Evolutionary conservation across 2,797 vertebrate species (phyloP).

Genomic region (Tapera naevia): DNA sequence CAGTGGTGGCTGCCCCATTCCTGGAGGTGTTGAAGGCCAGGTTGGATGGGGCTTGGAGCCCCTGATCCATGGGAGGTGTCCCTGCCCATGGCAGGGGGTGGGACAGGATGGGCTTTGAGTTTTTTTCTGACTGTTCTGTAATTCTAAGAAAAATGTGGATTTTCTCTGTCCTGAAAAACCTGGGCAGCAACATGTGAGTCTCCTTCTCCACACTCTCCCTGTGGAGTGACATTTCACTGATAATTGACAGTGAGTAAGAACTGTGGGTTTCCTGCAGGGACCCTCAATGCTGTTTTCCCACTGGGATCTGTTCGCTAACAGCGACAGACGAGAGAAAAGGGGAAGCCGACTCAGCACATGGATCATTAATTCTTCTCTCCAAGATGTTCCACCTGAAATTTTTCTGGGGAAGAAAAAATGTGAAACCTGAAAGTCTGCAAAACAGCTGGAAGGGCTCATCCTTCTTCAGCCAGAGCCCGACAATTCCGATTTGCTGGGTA

Average conservation of each 20-base stretch:
- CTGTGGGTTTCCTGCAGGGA: background rate
- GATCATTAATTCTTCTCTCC: background rate
- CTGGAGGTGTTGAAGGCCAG: too few species aligned
- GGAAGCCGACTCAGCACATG: background rate
- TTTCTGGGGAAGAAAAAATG: background rate
- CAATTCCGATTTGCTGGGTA: background rate
- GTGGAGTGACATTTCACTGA: accelerated
- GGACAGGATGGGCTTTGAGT: too few species aligned
- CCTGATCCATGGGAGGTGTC: too few species aligned
- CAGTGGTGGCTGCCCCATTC: too few species aligned
- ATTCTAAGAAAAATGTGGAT: background rate
- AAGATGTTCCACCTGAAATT: background rate
- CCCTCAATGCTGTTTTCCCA: background rate
- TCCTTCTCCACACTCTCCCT: background rate
- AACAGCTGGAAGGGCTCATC: background rate
- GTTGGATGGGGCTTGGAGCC: too few species aligned
- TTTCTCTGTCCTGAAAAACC: background rate
- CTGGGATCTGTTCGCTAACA: background rate
- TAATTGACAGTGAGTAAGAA: background rate
- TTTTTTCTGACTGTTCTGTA: too few species aligned
- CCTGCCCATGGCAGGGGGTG: too few species aligned
- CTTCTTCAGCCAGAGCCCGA: background rate
- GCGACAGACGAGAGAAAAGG: background rate
- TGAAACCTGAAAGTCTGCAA: background rate
- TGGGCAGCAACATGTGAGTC: background rate